Evolutionary conservation across 2,797 vertebrate species (phyloP).

Genomic region (Dendrocincla tyrannina): DNA sequence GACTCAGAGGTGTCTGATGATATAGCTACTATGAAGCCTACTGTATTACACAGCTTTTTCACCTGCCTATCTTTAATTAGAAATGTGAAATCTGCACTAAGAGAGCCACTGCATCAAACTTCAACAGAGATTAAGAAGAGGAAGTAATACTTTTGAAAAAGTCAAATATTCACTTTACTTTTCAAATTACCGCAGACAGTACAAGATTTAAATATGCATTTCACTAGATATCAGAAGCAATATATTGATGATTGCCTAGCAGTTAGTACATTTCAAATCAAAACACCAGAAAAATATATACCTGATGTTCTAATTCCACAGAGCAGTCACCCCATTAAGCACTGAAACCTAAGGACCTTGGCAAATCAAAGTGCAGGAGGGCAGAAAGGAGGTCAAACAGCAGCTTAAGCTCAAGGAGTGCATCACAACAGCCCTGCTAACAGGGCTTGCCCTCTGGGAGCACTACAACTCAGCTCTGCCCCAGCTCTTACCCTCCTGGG

Average conservation of each 20-base stretch:
- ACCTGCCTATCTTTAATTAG: background rate
- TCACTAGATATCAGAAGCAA: background rate
- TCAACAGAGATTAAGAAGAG: background rate
- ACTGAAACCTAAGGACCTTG: background rate
- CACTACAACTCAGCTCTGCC: background rate
- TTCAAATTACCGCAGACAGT: background rate
- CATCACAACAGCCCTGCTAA: background rate
- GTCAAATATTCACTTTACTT: background rate
- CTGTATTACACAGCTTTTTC: constrained; percentile 16
- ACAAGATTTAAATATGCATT: background rate
- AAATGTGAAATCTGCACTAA: constrained; percentile 8
- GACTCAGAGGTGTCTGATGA: background rate
- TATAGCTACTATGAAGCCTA: background rate
- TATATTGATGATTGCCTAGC: background rate
- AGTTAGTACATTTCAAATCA: background rate
- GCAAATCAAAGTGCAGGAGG: background rate
- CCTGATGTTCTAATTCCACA: background rate
- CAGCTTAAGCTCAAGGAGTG: background rate
- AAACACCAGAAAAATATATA: background rate
- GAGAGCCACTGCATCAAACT: background rate
- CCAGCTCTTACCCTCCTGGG: background rate
- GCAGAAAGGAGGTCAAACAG: background rate
- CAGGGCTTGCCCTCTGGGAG: background rate
- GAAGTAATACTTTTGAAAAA: background rate
- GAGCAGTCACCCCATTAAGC: background rate